A percentile compares a stretch with the other conserved stretches of the same genome.
Conservation (phyloP, 2,113 vertebrate genomes). For the Anguilla rostrata region DNA sequence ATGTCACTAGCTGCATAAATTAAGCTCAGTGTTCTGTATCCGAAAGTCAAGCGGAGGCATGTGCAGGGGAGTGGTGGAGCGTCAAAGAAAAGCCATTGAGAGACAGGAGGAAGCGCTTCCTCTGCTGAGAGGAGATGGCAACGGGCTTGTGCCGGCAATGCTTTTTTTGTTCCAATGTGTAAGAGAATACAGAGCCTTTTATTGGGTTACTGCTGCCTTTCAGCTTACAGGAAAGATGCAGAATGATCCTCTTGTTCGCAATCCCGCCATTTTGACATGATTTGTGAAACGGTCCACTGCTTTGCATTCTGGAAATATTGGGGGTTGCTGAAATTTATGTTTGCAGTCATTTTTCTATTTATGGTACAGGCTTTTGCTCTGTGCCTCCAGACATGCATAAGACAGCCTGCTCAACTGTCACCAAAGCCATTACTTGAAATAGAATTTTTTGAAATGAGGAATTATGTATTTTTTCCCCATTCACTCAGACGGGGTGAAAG, state of each 20-base stretch:
- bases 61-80: background rate
- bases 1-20: background rate
- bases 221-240: background rate
- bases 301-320: conserved; percentile 3
- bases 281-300: background rate
- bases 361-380: background rate
- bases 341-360: background rate
- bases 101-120: background rate
- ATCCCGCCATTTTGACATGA: background rate
- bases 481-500: too few relatives aligned
- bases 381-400: background rate
- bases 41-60: background rate
- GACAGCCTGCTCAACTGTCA: too few relatives aligned
- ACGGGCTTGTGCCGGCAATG: background rate
- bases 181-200: background rate
- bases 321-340: background rate
- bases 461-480: too few relatives aligned
- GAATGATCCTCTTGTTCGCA: conserved; percentile 11
- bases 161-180: background rate
- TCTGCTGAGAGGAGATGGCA: background rate
- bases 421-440: background rate
- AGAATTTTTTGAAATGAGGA: too few relatives aligned
- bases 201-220: conserved; percentile 1
- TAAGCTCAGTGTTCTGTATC: background rate
- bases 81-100: background rate